Conservation (phyloP, 2,888 invertebrate genomes). For the Catocala nupta region DNA sequence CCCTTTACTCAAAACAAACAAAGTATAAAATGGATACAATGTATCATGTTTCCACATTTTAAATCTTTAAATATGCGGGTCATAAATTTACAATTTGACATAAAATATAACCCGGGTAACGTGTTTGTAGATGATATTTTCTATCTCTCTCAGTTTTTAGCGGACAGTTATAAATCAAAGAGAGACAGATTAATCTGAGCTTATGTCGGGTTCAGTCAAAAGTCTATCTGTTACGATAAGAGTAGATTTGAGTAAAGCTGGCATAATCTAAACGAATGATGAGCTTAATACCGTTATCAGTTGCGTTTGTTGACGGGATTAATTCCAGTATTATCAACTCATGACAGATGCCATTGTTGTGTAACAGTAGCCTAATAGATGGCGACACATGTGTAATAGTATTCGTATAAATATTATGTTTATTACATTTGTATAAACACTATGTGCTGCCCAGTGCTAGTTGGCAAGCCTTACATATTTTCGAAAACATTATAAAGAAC, state of each 20-base stretch:
- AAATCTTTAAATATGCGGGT: not conserved
- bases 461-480: too few relatives aligned
- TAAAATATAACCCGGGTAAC: not conserved
- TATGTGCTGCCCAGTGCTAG: too few relatives aligned
- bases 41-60: conserved; percentile 3
- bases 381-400: too few relatives aligned
- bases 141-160: not conserved
- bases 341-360: too few relatives aligned
- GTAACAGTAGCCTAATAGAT: too few relatives aligned
- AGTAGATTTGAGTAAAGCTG: too few relatives aligned
- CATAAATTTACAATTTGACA: not conserved
- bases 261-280: too few relatives aligned
- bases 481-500: too few relatives aligned
- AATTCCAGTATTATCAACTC: too few relatives aligned
- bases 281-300: not conserved
- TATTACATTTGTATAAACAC: too few relatives aligned
- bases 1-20: not conserved
- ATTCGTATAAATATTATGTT: too few relatives aligned
- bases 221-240: not conserved
- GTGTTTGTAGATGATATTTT: not conserved
- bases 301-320: too few relatives aligned
- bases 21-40: not conserved
- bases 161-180: conserved; percentile 1
- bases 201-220: not conserved
- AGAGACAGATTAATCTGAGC: not conserved